These are phyloP conservation scores for Lepisosteus oculatus DNA, from an alignment of 2,113 vertebrate species.

Conservation along the genomic window DNA sequence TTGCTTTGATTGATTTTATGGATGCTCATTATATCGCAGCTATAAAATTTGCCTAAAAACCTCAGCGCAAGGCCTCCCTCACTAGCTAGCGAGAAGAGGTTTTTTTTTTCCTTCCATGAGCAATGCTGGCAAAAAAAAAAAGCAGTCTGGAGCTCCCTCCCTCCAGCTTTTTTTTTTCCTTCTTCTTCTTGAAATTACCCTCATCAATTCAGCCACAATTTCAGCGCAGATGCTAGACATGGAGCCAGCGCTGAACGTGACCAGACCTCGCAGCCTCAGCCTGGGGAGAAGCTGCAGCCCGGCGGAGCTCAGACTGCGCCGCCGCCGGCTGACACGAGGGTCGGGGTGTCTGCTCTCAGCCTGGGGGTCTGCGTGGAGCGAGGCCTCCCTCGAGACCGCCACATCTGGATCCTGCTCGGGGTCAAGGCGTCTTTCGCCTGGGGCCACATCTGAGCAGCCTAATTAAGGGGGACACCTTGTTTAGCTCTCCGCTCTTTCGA, in stretches of 20 bases:
- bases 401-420: conserved; percentile 99
- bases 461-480: conserved; percentile 91
- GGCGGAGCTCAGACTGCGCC: conserved; percentile 52
- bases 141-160: conserved; percentile 25
- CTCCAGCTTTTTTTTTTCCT: conserved; percentile 25
- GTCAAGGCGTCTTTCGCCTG: conserved; percentile 95
- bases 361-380: conserved; percentile 61
- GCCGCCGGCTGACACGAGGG: conserved; percentile 52
- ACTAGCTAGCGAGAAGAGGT: background rate
- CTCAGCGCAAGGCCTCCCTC: conserved; percentile 5
- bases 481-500: conserved; percentile 75
- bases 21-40: background rate
- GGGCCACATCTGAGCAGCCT: conserved; percentile 86
- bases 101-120: background rate
- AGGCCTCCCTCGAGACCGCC: conserved; percentile 77
- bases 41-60: background rate
- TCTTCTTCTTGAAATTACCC: conserved; percentile 69
- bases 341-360: conserved; percentile 61
- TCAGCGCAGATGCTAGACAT: conserved; percentile 61
- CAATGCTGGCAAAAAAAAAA: conserved; percentile 2
- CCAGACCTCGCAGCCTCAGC: conserved; percentile 60
- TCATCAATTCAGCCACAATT: conserved; percentile 82
- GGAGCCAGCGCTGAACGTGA: conserved; percentile 61
- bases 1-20: no score
- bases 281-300: conserved; percentile 45